Conservation (phyloP, 2,888 invertebrate genomes). For the Tortrix viridana region DNA sequence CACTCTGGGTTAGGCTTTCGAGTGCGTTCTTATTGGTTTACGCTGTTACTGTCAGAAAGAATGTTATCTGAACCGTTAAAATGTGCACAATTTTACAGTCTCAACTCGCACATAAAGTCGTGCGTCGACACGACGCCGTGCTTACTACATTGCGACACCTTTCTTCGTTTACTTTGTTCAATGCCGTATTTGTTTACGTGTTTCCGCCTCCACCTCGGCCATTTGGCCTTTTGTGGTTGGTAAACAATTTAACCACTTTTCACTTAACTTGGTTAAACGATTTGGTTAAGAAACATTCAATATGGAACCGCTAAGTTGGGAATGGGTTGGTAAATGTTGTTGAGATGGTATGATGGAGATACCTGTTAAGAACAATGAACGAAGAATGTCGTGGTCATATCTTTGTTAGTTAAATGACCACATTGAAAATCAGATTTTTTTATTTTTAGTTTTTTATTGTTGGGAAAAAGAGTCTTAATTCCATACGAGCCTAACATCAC, state of each 20-base stretch:
- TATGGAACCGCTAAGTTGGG: constrained; percentile 26
- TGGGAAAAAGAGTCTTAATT: no score
- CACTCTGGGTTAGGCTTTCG: no score
- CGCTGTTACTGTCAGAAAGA: background rate
- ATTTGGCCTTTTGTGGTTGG: constrained; percentile 53
- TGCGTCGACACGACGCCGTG: constrained; percentile 14
- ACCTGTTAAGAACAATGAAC: background rate
- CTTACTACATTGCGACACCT: constrained; percentile 41
- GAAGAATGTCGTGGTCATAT: background rate
- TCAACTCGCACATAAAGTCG: constrained; percentile 12
- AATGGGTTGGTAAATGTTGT: constrained; percentile 5
- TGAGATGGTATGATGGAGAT: background rate
- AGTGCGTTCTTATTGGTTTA: no score
- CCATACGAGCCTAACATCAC: no score
- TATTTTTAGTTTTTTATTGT: no score
- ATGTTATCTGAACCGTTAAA: background rate
- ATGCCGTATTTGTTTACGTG: constrained; percentile 61
- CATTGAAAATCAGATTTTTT: no score
- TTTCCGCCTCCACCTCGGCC: constrained; percentile 49
- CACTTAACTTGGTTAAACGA: constrained; percentile 43
- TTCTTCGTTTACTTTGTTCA: constrained; percentile 55
- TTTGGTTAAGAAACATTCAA: constrained; percentile 27
- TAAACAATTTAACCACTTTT: constrained; percentile 50
- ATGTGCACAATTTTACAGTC: constrained; percentile 12
- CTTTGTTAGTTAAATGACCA: background rate